These are phyloP conservation scores for Spilosoma lubricipeda DNA, from an alignment of 2,888 invertebrate species.

Conservation along the genomic window DNA sequence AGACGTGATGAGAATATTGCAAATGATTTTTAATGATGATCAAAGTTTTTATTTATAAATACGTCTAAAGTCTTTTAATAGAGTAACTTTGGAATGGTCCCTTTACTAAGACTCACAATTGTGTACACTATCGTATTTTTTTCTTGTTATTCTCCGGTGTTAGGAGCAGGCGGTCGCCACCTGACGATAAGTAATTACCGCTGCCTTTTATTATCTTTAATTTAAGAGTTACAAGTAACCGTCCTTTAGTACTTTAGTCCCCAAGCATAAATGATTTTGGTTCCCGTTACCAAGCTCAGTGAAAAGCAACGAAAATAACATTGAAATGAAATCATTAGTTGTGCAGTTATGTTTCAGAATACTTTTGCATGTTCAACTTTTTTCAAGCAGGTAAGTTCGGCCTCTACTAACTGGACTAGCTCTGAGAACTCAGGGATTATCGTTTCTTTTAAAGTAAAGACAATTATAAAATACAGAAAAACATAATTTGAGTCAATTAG, in stretches of 20 bases:
- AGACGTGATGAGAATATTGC: slow-evolving; percentile 75
- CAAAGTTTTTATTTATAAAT: slow-evolving; percentile 58
- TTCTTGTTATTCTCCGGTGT: no score
- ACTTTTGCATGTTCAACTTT: no score
- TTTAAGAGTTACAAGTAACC: background rate
- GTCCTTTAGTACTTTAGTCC: background rate
- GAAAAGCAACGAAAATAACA: background rate
- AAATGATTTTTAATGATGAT: slow-evolving; percentile 67
- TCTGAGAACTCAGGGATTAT: no score
- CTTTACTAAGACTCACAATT: background rate
- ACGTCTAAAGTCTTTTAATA: slow-evolving; percentile 10
- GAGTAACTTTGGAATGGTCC: background rate
- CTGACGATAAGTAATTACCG: background rate
- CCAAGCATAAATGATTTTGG: no score
- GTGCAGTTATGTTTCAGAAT: no score
- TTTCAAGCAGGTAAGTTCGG: no score
- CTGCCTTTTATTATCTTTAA: background rate
- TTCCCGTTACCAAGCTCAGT: background rate
- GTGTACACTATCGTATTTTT: background rate
- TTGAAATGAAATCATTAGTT: no score
- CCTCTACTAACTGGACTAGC: no score
- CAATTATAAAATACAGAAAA: no score
- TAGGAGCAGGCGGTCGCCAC: background rate
- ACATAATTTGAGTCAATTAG: no score
- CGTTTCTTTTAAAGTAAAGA: no score